Base-by-base conservation (phyloP, 2,797 vertebrate species). In the Xyrichtys novacula region DNA sequence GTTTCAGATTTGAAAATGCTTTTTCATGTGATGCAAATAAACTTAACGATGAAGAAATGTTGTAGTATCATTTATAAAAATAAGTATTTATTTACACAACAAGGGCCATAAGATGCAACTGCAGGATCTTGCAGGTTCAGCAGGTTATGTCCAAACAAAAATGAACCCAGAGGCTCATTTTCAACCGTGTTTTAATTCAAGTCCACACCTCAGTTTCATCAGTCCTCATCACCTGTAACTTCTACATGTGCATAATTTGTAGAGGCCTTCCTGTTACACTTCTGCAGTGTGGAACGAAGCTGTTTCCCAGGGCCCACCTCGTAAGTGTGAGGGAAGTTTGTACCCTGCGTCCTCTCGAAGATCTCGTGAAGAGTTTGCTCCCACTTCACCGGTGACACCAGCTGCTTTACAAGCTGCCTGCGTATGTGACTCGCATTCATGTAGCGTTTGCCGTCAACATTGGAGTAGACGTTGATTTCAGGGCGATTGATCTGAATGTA, bases 281-380 rank as follows among this genome's bases (percentile, higher is more conserved):
- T 94, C 76, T 78, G 95, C 6, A 99, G 94, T 4, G 92, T 91
- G 31, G 93, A 64, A 0, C 97, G 97, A 25, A 99, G 94, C 70
- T 99, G 98, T 52, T 61, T 92, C 6, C 97, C 96, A 0, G 98
- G 97, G 2, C 98, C 98, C 15, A 97, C 91, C 84, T 98, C 98
- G 0, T 95, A 97, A 0, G 97, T 98, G 17, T 79, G 68, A 14
- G 97, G 98, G 85, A 99, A 98, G 0, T 58, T 86, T 3, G 70
- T 78, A 2, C 97, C 96, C 65, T 90, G 94, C 17, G 7, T 88
- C 78, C 97, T 87, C 79, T 96, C 88, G 0, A 96, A 99, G 5
- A 99, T 87, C 70, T 94, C 85, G 3, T 98, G 97, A 90, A 99
- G 94, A 0, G 92, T 96, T 89, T 99, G 98, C 71, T 99, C 98